phyloP scores from a whole-genome alignment of 2,113 vertebrate genomes.

The Dasyprocta punctata region DNA sequence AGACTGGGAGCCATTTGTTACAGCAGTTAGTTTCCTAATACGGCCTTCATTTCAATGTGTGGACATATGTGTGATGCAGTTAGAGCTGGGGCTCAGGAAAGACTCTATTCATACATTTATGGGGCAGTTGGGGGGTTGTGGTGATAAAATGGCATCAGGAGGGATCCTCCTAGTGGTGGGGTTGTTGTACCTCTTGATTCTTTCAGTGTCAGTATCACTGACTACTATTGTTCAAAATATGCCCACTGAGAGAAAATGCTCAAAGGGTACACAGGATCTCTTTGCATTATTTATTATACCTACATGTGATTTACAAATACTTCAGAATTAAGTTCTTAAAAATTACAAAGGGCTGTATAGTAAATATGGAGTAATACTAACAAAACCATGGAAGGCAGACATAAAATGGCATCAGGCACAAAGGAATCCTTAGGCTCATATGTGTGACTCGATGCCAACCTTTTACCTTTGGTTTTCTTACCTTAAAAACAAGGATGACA shows the following conservation, averaged over 20 bases:
- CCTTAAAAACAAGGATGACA: not conserved
- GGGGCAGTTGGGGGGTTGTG: too few relatives aligned
- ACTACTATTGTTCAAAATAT: not conserved
- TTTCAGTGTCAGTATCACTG: not conserved
- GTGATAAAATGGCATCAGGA: not conserved
- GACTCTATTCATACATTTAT: not conserved
- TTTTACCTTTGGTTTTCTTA: not conserved
- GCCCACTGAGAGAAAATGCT: not conserved
- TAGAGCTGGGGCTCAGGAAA: not conserved
- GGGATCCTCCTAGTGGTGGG: not conserved
- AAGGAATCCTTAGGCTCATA: not conserved
- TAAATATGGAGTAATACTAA: not conserved
- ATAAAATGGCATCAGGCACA: not conserved
- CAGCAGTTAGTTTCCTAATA: not conserved
- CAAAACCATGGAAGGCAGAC: not conserved
- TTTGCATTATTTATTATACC: not conserved
- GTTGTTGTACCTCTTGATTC: not conserved
- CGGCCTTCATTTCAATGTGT: not conserved
- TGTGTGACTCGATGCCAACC: not conserved
- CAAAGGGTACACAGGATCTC: not conserved
- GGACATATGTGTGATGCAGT: not conserved
- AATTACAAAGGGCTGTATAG: not conserved
- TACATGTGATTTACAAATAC: not conserved
- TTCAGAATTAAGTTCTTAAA: slow-evolving; percentile 2
- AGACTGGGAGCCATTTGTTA: not conserved